These are phyloP conservation scores for Idaea biselata DNA, from an alignment of 2,888 invertebrate species.

Conservation along the genomic window DNA sequence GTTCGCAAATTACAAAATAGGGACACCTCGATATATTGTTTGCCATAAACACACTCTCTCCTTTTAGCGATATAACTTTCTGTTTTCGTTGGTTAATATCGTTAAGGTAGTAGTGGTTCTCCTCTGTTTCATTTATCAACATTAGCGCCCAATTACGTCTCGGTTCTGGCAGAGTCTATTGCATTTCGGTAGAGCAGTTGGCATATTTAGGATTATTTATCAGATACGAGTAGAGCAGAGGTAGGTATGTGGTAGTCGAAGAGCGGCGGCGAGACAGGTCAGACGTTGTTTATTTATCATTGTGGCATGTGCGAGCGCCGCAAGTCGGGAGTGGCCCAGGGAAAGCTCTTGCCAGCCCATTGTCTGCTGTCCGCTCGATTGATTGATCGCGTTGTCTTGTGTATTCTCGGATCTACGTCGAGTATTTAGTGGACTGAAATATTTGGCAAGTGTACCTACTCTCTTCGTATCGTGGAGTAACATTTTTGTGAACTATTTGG, in stretches of 20 bases:
- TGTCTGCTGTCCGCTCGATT: conserved; percentile 51
- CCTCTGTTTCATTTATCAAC: neutral
- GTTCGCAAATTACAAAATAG: conserved; percentile 63
- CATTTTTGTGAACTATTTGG: conserved; percentile 16
- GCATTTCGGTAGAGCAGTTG: neutral
- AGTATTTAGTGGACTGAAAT: conserved; percentile 36
- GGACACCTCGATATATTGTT: conserved; percentile 34
- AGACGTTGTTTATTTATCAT: conserved; percentile 29
- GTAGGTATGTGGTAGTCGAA: neutral
- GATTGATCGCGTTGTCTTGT: conserved; percentile 48
- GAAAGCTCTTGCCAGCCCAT: conserved; percentile 55
- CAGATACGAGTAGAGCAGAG: neutral
- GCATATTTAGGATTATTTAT: neutral
- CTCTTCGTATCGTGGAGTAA: conserved; percentile 21
- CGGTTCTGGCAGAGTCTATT: neutral
- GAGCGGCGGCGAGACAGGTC: conserved; percentile 22
- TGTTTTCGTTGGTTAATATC: conserved; percentile 6
- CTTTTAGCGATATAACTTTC: conserved; percentile 23
- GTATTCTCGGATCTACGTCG: conserved; percentile 39
- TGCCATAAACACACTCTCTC: conserved; percentile 23
- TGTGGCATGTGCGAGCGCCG: conserved; percentile 31
- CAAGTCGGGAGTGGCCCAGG: conserved; percentile 41
- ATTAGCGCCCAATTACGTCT: neutral
- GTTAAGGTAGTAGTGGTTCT: neutral
- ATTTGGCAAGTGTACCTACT: conserved; percentile 35